A percentile compares a stretch with the other conserved stretches of the same genome.
phyloP scores from a whole-genome alignment of 2,888 invertebrate species.

The Cabera pusaria region DNA sequence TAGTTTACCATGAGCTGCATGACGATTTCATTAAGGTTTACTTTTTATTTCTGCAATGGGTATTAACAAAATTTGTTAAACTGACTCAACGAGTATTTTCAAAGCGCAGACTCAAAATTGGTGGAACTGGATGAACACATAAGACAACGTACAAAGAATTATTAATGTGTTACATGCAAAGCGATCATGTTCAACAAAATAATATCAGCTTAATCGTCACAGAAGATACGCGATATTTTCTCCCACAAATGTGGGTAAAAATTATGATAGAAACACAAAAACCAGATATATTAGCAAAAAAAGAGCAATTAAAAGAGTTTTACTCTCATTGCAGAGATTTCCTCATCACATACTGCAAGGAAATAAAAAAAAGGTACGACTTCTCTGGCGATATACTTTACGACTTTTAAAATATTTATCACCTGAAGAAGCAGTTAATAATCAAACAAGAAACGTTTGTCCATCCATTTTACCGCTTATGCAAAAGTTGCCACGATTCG shows the following conservation, averaged over 20 bases:
- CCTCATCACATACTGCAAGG: constrained; percentile 1
- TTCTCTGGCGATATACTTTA: neutral
- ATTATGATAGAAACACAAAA: too few relatives aligned
- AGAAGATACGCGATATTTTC: too few relatives aligned
- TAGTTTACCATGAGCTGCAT: neutral
- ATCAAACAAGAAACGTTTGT: constrained; percentile 1
- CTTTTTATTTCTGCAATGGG: constrained; percentile 5
- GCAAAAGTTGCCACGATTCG: constrained; percentile 8
- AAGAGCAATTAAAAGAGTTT: too few relatives aligned
- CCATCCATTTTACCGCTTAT: constrained; percentile 11
- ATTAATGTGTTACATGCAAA: constrained; percentile 2
- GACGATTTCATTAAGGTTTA: constrained; percentile 2
- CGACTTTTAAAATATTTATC: constrained; percentile 2
- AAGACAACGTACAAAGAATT: constrained; percentile 2
- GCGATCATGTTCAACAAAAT: constrained; percentile 1
- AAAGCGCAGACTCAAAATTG: neutral
- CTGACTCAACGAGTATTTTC: constrained; percentile 9
- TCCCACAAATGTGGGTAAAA: too few relatives aligned
- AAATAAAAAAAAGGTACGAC: constrained; percentile 2
- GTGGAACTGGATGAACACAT: neutral
- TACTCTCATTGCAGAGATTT: too few relatives aligned
- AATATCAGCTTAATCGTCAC: too few relatives aligned
- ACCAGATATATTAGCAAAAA: too few relatives aligned
- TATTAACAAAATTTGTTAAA: constrained; percentile 13
- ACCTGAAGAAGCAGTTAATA: constrained; percentile 8